phyloP scores from a whole-genome alignment of 2,888 invertebrate species.

The Synanthedon andrenaeformis region DNA sequence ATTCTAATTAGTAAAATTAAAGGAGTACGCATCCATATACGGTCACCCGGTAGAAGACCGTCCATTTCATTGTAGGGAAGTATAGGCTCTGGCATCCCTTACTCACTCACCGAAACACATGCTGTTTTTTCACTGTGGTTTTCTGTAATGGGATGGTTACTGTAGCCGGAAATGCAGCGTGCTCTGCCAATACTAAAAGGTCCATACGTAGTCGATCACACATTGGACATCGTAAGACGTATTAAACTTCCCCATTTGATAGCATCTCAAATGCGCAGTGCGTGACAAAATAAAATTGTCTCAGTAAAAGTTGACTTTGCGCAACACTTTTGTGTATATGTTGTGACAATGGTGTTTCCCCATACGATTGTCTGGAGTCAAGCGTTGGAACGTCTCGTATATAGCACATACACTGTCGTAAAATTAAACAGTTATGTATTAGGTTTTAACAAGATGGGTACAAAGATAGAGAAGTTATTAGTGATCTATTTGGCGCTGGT shows the following conservation, averaged over 20 bases:
- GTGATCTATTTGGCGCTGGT: constrained; percentile 17
- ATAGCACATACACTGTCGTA: constrained; percentile 40
- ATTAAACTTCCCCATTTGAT: constrained; percentile 33
- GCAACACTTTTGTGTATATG: constrained; percentile 19
- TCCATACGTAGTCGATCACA: no score
- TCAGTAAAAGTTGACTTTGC: constrained; percentile 33
- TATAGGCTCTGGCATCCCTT: no score
- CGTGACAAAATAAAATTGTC: constrained; percentile 26
- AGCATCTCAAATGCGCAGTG: constrained; percentile 23
- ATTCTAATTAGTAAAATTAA: no score
- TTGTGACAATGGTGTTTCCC: constrained; percentile 53
- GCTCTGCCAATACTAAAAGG: no score
- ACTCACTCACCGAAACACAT: no score
- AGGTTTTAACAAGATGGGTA: constrained; percentile 34
- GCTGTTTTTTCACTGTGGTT: no score
- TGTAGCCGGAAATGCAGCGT: no score
- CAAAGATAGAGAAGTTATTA: constrained; percentile 15
- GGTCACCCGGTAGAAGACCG: no score
- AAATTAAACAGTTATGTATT: constrained; percentile 32
- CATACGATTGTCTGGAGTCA: constrained; percentile 56
- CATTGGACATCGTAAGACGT: no score
- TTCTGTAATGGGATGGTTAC: no score
- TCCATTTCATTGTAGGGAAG: no score
- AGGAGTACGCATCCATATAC: no score
- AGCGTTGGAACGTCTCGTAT: constrained; percentile 55